Conservation (phyloP, 2,888 invertebrate species). For the Cosmopolites sordidus region DNA sequence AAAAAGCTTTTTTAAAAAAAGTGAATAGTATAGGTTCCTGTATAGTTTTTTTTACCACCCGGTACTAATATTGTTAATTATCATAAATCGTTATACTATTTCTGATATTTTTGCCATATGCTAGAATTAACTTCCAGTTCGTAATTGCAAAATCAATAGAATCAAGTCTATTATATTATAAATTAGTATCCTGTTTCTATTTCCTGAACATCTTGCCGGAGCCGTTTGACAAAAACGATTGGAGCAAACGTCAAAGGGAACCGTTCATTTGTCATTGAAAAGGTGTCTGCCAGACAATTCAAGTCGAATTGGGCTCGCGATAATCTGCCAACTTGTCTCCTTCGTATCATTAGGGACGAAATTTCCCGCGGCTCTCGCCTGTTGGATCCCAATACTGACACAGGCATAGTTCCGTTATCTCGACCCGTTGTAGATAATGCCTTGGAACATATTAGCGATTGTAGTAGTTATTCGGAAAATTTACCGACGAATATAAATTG, state of each 20-base stretch:
- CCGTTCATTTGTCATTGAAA: constrained; percentile 3
- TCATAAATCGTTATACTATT: too few relatives aligned
- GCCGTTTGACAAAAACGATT: not conserved
- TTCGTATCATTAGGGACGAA: constrained; percentile 7
- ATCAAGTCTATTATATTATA: too few relatives aligned
- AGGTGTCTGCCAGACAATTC: constrained; percentile 3
- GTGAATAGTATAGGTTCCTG: too few relatives aligned
- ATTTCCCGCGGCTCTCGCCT: constrained; percentile 9
- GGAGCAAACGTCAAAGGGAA: not conserved
- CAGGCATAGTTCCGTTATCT: constrained; percentile 6
- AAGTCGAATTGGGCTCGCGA: constrained; percentile 1
- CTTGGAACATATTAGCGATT: constrained; percentile 8
- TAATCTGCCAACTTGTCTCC: constrained; percentile 10
- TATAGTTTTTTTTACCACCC: too few relatives aligned
- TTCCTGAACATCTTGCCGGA: too few relatives aligned
- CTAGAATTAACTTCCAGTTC: too few relatives aligned
- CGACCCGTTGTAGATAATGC: constrained; percentile 6
- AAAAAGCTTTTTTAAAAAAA: too few relatives aligned
- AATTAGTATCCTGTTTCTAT: too few relatives aligned
- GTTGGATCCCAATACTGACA: constrained; percentile 8
- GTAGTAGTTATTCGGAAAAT: constrained; percentile 8
- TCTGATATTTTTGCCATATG: too few relatives aligned
- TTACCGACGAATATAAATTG: constrained; percentile 4
- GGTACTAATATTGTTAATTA: too few relatives aligned
- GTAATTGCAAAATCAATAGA: too few relatives aligned